Percentiles rank a stretch among this genome's conserved stretches.
phyloP scores from a whole-genome alignment of 2,888 invertebrate species.

The Microctonus aethiopoides region DNA sequence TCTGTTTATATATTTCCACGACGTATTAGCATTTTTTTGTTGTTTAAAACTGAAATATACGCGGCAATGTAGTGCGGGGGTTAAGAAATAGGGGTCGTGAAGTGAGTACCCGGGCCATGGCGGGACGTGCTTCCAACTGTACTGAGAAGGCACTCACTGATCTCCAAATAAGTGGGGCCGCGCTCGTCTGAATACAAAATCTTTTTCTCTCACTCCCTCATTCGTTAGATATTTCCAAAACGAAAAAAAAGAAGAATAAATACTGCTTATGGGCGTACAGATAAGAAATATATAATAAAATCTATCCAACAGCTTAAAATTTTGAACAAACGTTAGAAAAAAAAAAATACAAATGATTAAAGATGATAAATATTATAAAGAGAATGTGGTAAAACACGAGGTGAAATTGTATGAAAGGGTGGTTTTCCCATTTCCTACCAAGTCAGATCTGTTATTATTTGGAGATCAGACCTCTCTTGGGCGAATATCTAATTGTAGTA shows the following conservation, averaged over 20 bases:
- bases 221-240: conserved; percentile 8
- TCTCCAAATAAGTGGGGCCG: conserved; percentile 67
- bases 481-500: conserved; percentile 62
- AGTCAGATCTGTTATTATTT: conserved; percentile 57
- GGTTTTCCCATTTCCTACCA: not conserved
- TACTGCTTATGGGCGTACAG: conserved; percentile 27
- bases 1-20: not conserved
- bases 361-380: not conserved
- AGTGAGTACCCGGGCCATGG: conserved; percentile 33
- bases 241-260: conserved; percentile 30
- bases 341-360: not conserved
- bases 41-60: conserved; percentile 68
- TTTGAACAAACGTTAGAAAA: not conserved
- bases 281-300: not conserved
- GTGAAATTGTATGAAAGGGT: not conserved
- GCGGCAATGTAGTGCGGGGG: conserved; percentile 50
- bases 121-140: conserved; percentile 40
- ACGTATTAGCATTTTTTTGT: conserved; percentile 67
- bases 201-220: conserved; percentile 11
- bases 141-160: conserved; percentile 51
- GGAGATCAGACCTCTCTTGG: conserved; percentile 54
- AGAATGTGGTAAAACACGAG: not conserved
- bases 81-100: conserved; percentile 23
- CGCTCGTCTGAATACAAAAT: conserved; percentile 65
- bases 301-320: not conserved